phyloP scores from a whole-genome alignment of 2,888 invertebrate genomes.

The Caenorhabditis sp. region DNA sequence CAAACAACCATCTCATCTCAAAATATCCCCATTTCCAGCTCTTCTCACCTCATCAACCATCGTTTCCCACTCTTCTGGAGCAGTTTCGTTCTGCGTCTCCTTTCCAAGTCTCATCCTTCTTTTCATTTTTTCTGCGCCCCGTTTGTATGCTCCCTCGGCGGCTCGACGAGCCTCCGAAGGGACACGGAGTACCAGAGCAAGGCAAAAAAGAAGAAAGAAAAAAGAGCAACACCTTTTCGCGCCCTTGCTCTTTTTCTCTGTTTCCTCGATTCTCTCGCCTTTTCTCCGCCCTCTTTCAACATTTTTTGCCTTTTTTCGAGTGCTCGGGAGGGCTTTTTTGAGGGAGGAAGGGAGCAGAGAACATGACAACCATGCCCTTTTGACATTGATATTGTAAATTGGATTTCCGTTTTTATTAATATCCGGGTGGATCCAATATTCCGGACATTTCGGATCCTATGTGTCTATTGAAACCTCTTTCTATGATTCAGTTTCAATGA shows the following conservation, averaged over 20 bases:
- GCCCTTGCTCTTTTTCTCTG: slow-evolving; percentile 32
- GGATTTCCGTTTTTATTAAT: slow-evolving; percentile 3
- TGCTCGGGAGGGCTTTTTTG: slow-evolving; percentile 34
- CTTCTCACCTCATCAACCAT: slow-evolving; percentile 32
- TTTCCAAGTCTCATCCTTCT: neutral
- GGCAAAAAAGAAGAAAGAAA: slow-evolving; percentile 38
- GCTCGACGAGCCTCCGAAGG: slow-evolving; percentile 35
- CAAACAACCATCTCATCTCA: slow-evolving; percentile 10
- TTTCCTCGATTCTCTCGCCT: neutral
- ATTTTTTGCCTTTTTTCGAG: slow-evolving; percentile 45
- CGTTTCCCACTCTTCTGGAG: slow-evolving; percentile 32
- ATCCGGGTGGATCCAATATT: neutral
- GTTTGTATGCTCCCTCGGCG: slow-evolving; percentile 27
- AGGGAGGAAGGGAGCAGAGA: slow-evolving; percentile 7
- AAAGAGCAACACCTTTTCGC: slow-evolving; percentile 58
- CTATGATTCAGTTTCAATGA: neutral
- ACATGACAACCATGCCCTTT: slow-evolving; percentile 19
- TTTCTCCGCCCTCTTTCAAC: slow-evolving; percentile 41
- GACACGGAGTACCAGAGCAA: slow-evolving; percentile 38
- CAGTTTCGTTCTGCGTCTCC: slow-evolving; percentile 33
- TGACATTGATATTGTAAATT: slow-evolving; percentile 31
- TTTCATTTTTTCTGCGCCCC: slow-evolving; percentile 21
- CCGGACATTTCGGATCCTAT: neutral
- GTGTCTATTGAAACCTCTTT: neutral
- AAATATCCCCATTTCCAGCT: slow-evolving; percentile 15